Base-by-base conservation (phyloP, 2,113 vertebrate species). In the Myiagra hebetior region DNA sequence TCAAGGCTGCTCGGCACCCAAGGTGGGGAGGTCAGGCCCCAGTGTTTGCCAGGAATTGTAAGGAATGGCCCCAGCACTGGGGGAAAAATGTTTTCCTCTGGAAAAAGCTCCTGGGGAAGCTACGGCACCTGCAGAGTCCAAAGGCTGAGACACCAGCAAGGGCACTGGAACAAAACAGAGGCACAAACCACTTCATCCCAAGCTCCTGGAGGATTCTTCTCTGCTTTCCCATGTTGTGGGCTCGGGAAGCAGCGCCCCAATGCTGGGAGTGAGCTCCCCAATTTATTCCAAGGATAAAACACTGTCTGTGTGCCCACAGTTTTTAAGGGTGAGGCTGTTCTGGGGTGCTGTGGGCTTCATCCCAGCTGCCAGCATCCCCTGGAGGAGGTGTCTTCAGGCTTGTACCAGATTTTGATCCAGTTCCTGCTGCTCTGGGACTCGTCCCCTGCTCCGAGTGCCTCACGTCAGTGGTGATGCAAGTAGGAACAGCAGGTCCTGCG, bases 211-310 rank as follows among this genome's bases (percentile, higher is more conserved):
- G 9, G 47, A 47, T 24, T 49, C 17, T 73, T 68, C 73, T 41
- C 59, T 24, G 15, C 62, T 16, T 17, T 50, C 28, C 77, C 3
- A 1, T 3, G 35, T 44, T 3, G 4, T 6, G 19, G 73, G 86
- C 31, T 63, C 0, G 0, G 21, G 44, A 7, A 91, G 81, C 52
- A 53, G 75, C 0, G 4, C 13, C 18, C n/a, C 9, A 4, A 1
- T 1, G 8, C 33, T 14, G 3, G 23, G 30, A 82, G 22, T 19
- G 35, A 47, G n/a, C 67, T 80, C 53, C 28, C 9, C 33, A 11
- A 0, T 31, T 84, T 21, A 39, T 60, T 63, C 52, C 52, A 39
- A 35, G 41, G 4, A 30, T 7, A 65, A 67, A 90, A 49, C 2
- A 6, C 30, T 8, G 13, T 5, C 7, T 19, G 2, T 8, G 12